phyloP scores from a whole-genome alignment of 2,888 invertebrate genomes.

The Sphaeridia pumilis region DNA sequence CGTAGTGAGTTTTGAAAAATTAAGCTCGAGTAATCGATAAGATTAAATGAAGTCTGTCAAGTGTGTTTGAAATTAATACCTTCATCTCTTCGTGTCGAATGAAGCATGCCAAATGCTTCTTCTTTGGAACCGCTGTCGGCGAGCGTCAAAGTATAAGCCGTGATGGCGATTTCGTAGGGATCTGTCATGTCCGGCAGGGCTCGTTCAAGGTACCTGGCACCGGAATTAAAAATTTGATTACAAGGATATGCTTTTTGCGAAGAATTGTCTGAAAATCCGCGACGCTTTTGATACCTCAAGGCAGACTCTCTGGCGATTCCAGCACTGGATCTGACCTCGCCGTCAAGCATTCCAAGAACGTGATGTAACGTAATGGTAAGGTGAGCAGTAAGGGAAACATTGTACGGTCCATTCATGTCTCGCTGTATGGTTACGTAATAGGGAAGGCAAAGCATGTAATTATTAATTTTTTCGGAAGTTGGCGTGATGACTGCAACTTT shows the following conservation, averaged over 20 bases:
- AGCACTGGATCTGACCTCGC: constrained; percentile 37
- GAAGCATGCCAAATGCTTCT: constrained; percentile 38
- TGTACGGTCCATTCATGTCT: constrained; percentile 28
- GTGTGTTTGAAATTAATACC: too few species aligned
- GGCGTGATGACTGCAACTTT: too few species aligned
- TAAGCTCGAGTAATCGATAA: too few species aligned
- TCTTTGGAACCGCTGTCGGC: constrained; percentile 40
- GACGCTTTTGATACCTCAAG: constrained; percentile 25
- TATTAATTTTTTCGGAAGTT: too few species aligned
- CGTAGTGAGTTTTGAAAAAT: too few species aligned
- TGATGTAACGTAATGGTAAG: constrained; percentile 43
- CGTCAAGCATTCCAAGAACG: constrained; percentile 39
- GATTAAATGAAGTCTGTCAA: too few species aligned
- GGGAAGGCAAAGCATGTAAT: too few species aligned
- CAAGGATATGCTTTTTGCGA: not conserved
- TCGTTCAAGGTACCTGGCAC: constrained; percentile 39
- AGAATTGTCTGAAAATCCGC: not conserved
- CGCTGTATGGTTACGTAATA: constrained; percentile 3
- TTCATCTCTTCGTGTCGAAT: constrained; percentile 36
- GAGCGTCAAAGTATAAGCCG: constrained; percentile 43
- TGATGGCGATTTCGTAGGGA: constrained; percentile 44
- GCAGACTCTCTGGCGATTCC: constrained; percentile 38
- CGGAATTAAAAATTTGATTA: not conserved
- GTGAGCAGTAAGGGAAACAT: constrained; percentile 45
- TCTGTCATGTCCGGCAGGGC: constrained; percentile 38